phyloP scores from a whole-genome alignment of 2,797 vertebrate genomes.

The Gila robusta region DNA sequence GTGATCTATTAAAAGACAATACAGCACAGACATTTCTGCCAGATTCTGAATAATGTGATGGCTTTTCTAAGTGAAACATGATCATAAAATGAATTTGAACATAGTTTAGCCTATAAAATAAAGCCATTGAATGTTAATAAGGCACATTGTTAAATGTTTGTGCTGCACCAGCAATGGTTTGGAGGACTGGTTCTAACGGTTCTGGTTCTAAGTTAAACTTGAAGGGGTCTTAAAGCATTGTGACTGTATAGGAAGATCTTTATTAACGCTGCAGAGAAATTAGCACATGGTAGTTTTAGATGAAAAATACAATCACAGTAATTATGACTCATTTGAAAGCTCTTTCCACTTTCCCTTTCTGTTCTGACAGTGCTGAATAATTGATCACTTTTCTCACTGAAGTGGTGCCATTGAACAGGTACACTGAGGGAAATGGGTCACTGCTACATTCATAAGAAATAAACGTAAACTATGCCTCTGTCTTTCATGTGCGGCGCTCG shows the following conservation, averaged over 20 bases:
- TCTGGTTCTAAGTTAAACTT: background rate
- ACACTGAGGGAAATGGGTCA: constrained; percentile 45
- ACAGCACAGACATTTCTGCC: background rate
- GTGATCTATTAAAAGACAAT: constrained; percentile 15
- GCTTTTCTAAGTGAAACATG: background rate
- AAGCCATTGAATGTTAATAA: background rate
- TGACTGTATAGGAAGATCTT: background rate
- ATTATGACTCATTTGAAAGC: constrained; percentile 52
- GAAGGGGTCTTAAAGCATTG: background rate
- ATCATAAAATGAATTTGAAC: background rate
- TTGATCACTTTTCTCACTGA: constrained; percentile 48
- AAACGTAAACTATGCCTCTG: constrained; percentile 39
- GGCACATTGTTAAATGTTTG: background rate
- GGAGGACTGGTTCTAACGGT: background rate
- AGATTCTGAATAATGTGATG: constrained; percentile 8
- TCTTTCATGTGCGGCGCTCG: constrained; percentile 51
- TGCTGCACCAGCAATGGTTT: background rate
- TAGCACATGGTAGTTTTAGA: constrained; percentile 16
- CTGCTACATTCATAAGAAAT: constrained; percentile 48
- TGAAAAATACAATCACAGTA: constrained; percentile 29
- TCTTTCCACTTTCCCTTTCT: constrained; percentile 30
- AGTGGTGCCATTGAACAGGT: constrained; percentile 48
- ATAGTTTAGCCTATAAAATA: background rate
- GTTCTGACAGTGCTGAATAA: constrained; percentile 51
- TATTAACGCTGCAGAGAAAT: constrained; percentile 25